Percentiles rank a stretch among this genome's conserved stretches.
phyloP scores from a whole-genome alignment of 2,113 vertebrate species.

The Perca fluviatilis region DNA sequence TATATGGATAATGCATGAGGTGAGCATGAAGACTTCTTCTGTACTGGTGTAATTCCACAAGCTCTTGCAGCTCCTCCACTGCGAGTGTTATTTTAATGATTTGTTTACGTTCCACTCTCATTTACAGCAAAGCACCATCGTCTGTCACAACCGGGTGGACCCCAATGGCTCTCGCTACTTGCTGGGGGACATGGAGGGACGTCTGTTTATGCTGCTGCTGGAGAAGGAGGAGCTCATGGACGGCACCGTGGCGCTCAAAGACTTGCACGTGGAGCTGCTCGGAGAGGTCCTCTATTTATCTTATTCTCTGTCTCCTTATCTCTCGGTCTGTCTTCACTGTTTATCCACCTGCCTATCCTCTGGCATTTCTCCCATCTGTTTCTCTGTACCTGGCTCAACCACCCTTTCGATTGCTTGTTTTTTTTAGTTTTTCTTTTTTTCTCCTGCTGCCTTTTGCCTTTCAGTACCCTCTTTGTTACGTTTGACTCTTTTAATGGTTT shows the following conservation, averaged over 20 bases:
- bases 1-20: constrained; percentile 13
- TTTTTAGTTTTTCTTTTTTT: not conserved
- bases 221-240: constrained; percentile 99
- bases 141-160: constrained; percentile 98
- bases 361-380: constrained; percentile 16
- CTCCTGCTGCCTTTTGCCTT: constrained; percentile 16
- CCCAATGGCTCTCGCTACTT: constrained; percentile 96
- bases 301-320: constrained; percentile 9
- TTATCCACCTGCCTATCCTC: constrained; percentile 38
- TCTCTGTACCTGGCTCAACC: constrained; percentile 1
- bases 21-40: not conserved
- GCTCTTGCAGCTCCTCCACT: not conserved
- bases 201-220: constrained; percentile 97
- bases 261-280: constrained; percentile 94
- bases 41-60: not conserved
- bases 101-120: not conserved
- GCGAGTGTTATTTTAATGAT: not conserved
- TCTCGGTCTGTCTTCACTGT: constrained; percentile 5
- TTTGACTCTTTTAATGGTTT: constrained; percentile 58
- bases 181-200: constrained; percentile 98
- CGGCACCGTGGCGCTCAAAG: constrained; percentile 93
- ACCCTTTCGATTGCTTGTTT: constrained; percentile 18
- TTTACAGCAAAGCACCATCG: constrained; percentile 96
- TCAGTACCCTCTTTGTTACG: constrained; percentile 18
- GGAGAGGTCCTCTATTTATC: constrained; percentile 89